Percentiles rank a stretch among this genome's conserved stretches.
phyloP scores from a whole-genome alignment of 2,113 vertebrate species.

The Oxygymnocypris stewartii region DNA sequence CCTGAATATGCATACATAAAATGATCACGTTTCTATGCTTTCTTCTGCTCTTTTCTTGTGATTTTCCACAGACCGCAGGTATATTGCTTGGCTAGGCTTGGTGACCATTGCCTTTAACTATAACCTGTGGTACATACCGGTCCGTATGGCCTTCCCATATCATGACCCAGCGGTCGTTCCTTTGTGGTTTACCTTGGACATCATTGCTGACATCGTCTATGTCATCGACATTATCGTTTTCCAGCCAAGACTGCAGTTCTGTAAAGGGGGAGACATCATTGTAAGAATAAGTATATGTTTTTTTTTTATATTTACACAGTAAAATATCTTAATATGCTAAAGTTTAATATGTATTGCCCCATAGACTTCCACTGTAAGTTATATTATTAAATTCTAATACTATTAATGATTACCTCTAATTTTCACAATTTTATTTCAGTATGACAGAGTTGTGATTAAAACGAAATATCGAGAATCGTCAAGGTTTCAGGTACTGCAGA shows the following conservation, averaged over 20 bases:
- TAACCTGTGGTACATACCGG: constrained; percentile 89
- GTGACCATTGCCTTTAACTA: constrained; percentile 87
- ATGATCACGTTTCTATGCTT: background rate
- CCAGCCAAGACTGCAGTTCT: constrained; percentile 86
- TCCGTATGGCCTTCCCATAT: constrained; percentile 84
- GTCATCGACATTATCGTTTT: constrained; percentile 81
- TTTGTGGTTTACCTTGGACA: constrained; percentile 79
- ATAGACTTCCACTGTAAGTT: background rate
- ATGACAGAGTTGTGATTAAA: constrained; percentile 78
- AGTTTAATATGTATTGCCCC: background rate
- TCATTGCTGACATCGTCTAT: constrained; percentile 83
- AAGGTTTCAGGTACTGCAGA: constrained; percentile 80
- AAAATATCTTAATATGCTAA: background rate
- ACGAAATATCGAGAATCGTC: constrained; percentile 78
- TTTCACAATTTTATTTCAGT: constrained; percentile 65
- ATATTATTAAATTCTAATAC: background rate
- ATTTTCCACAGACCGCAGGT: constrained; percentile 73
- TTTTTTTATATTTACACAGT: background rate
- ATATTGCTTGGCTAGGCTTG: constrained; percentile 85
- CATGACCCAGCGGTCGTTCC: constrained; percentile 71
- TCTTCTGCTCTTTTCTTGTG: background rate
- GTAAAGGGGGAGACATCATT: constrained; percentile 86
- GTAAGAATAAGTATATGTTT: constrained; percentile 74
- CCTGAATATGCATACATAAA: background rate
- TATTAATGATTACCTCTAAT: background rate